Evolutionary conservation across 2,888 invertebrate species (phyloP).

Genomic region (Napeogenes inachia): DNA sequence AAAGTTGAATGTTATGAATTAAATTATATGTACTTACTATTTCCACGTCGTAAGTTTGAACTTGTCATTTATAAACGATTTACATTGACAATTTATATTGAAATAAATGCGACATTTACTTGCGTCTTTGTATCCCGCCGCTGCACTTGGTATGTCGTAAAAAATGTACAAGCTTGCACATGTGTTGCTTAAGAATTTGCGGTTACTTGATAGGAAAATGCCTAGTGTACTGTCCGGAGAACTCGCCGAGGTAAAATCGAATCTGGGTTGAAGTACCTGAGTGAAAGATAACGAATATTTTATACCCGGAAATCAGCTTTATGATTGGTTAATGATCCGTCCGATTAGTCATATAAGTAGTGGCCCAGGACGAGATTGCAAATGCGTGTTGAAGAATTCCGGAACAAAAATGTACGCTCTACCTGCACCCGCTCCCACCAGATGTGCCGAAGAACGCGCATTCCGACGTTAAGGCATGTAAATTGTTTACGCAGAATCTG

Average conservation of each 20-base stretch:
- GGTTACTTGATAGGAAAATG: constrained; percentile 50
- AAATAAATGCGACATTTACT: constrained; percentile 15
- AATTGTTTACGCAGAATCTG: constrained; percentile 66
- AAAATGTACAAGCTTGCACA: constrained; percentile 41
- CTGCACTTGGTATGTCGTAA: constrained; percentile 39
- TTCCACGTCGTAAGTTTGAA: constrained; percentile 11
- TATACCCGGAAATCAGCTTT: constrained; percentile 23
- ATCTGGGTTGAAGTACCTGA: neutral
- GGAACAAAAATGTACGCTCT: constrained; percentile 69
- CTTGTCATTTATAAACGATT: neutral
- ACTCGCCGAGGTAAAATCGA: constrained; percentile 14
- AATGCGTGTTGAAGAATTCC: constrained; percentile 72
- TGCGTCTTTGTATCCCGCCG: constrained; percentile 34
- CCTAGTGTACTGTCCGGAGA: constrained; percentile 33
- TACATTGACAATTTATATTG: too few species aligned
- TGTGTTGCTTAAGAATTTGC: constrained; percentile 43
- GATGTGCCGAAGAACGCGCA: constrained; percentile 48
- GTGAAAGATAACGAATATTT: neutral
- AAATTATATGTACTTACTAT: constrained; percentile 38
- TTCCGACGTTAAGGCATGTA: constrained; percentile 57
- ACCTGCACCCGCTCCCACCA: constrained; percentile 58
- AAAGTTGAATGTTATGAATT: constrained; percentile 49
- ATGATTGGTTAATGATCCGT: constrained; percentile 16
- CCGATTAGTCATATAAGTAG: constrained; percentile 14
- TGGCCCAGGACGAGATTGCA: constrained; percentile 61